Evolutionary conservation across 64 coral and sea anemone genomes (phyloP).

Genomic region (Acropora tenuis): DNA sequence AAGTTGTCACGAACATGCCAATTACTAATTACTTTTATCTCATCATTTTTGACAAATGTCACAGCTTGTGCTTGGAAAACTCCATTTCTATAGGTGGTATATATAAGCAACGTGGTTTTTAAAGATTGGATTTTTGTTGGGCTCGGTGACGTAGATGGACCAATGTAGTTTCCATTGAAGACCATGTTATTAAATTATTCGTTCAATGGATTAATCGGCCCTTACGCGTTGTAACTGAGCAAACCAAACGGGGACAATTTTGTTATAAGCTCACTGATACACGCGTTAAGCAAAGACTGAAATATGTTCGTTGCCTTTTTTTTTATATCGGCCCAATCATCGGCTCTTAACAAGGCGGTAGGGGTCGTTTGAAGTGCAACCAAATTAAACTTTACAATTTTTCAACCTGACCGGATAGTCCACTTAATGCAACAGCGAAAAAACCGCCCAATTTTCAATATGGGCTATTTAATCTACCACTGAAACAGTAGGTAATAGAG

Average conservation of each 20-base stretch:
- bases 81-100: no score
- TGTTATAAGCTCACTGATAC: neutral
- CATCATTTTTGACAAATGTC: no score
- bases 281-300: neutral
- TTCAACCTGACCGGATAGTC: neutral
- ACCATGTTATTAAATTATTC: neutral
- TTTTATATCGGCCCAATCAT: neutral
- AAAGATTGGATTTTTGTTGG: no score
- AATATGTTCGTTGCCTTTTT: neutral
- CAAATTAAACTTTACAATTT: constrained; percentile 42
- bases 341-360: neutral
- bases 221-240: neutral
- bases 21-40: no score
- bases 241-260: neutral
- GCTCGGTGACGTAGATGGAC: no score
- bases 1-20: no score
- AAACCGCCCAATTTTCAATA: neutral
- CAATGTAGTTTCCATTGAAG: no score
- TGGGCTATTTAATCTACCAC: neutral
- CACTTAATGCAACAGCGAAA: neutral
- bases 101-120: no score
- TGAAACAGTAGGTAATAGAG: no score
- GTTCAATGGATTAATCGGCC: neutral
- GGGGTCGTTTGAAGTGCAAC: neutral
- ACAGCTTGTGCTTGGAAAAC: no score